Base-by-base conservation (phyloP, 1,140 invertebrate genomes). In the Eurosta solidaginis region DNA sequence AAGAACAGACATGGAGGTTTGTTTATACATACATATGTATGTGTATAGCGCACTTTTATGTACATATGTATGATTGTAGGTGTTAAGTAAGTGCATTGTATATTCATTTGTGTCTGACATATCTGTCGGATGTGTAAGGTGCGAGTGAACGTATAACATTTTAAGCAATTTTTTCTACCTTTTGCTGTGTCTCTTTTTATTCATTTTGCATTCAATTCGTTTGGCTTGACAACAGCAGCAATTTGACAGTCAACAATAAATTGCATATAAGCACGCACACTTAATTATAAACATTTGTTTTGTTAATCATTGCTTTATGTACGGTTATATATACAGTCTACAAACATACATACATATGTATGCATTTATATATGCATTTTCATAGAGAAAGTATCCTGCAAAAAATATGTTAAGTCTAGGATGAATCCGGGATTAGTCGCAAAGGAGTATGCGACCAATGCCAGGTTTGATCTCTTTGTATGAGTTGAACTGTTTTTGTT, bases 161-260 rank as follows among this genome's bases (percentile, higher is more conserved):
- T 68, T 68, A n/a, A 68, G 59, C 36, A 68, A 68, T 68, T 68
- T 40, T 68, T 68, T 68, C 14, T 59, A 9, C n/a, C 33, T 4
- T 36, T 20, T 68, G 25, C n/a, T 52, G 20, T 17, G 3, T 52
- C 27, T 17, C 40, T 68, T 68, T 52, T 68, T 42, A 68, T 68
- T 40, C 59, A 68, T 20, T 68, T 68, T 22, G 59, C 59, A 33
- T 68, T 68, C 59, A 33, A 68, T 68, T 68, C 33, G 59, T 68
- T 68, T 7, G 22, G 33, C 59, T 42, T n/a, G 33, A 68, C 59
- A 68, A 42, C 59, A 68, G 40, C 33, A 68, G 59, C 33, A 68
- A 68, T 68, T 68, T 68, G 59, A 68, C 59, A 68, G 59, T 40
- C 27, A 40, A 68, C 59, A 68, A 68, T 68, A 68, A 68, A 68